Base-by-base conservation (phyloP, 37 sponge, comb jelly and placozoan genomes). In the Trichoplax adhaerens region DNA sequence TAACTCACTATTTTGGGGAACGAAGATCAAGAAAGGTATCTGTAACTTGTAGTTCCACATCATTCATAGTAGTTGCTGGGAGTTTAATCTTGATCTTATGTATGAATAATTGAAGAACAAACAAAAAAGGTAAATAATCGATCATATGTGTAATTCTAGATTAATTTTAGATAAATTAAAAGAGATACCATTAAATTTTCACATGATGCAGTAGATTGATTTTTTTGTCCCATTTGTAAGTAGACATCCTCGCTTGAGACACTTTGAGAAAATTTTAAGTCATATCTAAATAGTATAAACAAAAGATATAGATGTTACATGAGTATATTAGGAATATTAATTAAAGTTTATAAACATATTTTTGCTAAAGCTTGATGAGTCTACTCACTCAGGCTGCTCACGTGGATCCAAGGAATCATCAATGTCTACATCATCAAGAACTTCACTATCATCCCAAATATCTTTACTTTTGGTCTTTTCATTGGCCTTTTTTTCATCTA, bases 241-340 rank as follows among this genome's bases (percentile, higher is more conserved):
- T 77, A 93, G 58, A 93, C 79, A 77, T 93, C 94, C 68, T 93
- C 94, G 66, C 87, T 54, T 1, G 69, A 52, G 2, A 93, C 87
- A 55, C 80, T 68, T 59, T 93, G 94, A 52, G 74, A 62, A 69
- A 81, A 93, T 49, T 83, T 54, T 74, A 85, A 62, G 0, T 93
- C 84, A 79, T 93, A 85, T 52, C 88, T 87, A 52, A 6, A 4
- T 48, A 12, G 67, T 3, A 47, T 2, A 7, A 51, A 61, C 8
- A 5, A n/a, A 46, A 67, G 48, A 5, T 47, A 1, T 7, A 47
- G 60, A 60, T 57, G 54, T 49, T 12, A 72, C 48, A 72, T 1
- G 50, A 50, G 6, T 50, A 29, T 29, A 29, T 29, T 29, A 29
- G 29, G 29, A 29, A 29, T 29, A 29, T 29, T 29, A 29, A 29